Base-by-base conservation (phyloP, 2,113 vertebrate species). In the Cavia porcellus region DNA sequence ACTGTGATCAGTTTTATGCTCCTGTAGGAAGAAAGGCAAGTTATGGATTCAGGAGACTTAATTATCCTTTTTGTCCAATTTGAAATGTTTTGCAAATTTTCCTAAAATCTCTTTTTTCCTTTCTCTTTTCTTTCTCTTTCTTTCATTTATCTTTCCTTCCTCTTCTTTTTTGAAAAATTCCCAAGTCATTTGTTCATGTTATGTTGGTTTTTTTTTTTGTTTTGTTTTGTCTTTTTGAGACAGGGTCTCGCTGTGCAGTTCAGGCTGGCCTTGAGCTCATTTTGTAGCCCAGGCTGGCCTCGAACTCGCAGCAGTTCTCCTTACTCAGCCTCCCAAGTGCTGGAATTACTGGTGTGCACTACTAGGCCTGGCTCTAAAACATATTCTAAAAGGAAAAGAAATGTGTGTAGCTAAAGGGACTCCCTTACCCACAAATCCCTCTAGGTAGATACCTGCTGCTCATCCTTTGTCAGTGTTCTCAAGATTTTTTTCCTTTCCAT, bases 11-110 rank as follows among this genome's bases (percentile, higher is more conserved):
- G 35, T 12, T 30, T 85, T 88, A 72, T 19, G 62, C 82, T 75
- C 81, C 68, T 55, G 50, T 68, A 42, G 32, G 35, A 32, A 15
- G 20, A 47, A 82, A 84, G 64, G 28, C 50, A 57, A 68, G 52
- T 52, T 32, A 50, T 4, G 30, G 62, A 74, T 70, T 45, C 24
- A 8, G 47, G 55, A 80, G 19, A 45, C 42, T 45, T 15, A n/a
- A 74, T 20, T n/a, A 62, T 80, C 20, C 22, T 88, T 59, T 55
- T 57, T 32, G 59, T 55, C 7, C 45, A 55, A 61, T 59, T 95
- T 92, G 86, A 90, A 86, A 22, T 59, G 35, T 79, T 91, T 35
- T 52, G 66, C 28, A 24, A 19, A 52, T 79, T 88, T 92, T 90
- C 28, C 62, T 68, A 62, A 28, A 62, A 62, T 62, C 19, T 59